Conservation (phyloP, 2,797 vertebrate species). For the Neopelma chrysocephalum region DNA sequence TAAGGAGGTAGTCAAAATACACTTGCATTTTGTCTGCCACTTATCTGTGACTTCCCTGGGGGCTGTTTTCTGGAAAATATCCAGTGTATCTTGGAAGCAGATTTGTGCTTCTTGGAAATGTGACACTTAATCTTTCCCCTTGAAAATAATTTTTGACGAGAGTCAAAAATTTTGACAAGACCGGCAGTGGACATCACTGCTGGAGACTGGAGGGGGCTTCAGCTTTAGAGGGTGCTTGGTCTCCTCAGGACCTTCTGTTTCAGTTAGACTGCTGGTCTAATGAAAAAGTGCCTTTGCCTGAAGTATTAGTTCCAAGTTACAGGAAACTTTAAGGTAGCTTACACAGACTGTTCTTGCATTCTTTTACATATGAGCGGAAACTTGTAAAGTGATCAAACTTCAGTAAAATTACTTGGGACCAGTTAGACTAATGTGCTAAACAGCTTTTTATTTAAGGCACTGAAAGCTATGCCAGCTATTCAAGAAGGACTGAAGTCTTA, state of each 20-base stretch:
- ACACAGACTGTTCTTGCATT: conserved; percentile 28
- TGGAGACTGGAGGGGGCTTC: background rate
- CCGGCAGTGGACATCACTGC: background rate
- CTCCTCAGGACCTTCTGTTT: background rate
- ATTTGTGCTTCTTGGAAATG: conserved; percentile 31
- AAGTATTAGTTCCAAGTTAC: background rate
- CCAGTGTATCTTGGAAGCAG: conserved; percentile 2
- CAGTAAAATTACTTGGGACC: conserved; percentile 9
- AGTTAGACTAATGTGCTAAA: conserved; percentile 43
- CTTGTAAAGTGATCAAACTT: conserved; percentile 58
- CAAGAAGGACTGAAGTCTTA: conserved; percentile 4
- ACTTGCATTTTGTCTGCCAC: background rate
- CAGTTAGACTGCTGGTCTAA: background rate
- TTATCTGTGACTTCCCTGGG: conserved; percentile 20
- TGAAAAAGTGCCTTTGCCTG: background rate
- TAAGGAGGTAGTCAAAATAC: conserved; percentile 19
- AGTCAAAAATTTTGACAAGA: background rate
- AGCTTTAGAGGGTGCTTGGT: background rate
- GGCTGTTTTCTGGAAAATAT: background rate
- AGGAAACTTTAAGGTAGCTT: conserved; percentile 29
- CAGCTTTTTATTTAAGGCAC: conserved; percentile 39
- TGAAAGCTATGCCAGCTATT: conserved; percentile 15
- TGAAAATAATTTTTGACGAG: background rate
- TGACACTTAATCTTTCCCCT: background rate
- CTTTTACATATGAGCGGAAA: conserved; percentile 35